A percentile compares a stretch with the other conserved stretches of the same genome.
These are phyloP conservation scores for Drosophila niveifrons DNA, from an alignment of 2,888 invertebrate species.

Conservation along the genomic window DNA sequence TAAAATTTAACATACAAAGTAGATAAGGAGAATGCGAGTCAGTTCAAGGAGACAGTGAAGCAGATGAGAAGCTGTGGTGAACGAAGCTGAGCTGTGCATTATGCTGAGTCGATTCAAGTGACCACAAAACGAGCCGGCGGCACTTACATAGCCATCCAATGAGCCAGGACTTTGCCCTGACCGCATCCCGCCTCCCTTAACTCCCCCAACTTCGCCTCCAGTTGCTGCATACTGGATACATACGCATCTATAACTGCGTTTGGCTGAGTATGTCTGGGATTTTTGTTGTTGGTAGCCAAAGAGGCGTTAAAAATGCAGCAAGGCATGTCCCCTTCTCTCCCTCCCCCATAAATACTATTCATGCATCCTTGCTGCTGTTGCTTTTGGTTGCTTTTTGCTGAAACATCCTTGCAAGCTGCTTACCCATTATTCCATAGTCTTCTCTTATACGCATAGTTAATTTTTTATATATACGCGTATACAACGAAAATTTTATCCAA, in stretches of 20 bases:
- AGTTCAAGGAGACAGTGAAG: neutral
- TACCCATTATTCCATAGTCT: conserved; percentile 23
- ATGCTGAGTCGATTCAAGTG: conserved; percentile 61
- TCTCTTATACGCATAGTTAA: conserved; percentile 48
- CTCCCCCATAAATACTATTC: conserved; percentile 6
- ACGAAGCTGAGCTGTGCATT: conserved; percentile 19
- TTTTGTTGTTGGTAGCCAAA: conserved; percentile 22
- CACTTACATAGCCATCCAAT: conserved; percentile 47
- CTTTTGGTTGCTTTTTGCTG: conserved; percentile 10
- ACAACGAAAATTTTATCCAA: conserved; percentile 37
- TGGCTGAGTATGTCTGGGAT: conserved; percentile 17
- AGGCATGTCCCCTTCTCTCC: conserved; percentile 5
- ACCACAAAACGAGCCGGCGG: conserved; percentile 63
- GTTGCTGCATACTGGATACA: conserved; percentile 18
- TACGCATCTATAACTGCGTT: conserved; percentile 2
- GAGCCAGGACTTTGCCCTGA: conserved; percentile 22
- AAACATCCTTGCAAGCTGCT: conserved; percentile 37
- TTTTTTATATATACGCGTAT: conserved; percentile 51
- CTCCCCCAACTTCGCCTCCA: too few species aligned
- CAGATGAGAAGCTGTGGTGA: neutral
- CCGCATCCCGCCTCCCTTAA: conserved; percentile 26
- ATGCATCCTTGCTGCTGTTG: conserved; percentile 16
- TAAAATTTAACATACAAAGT: conserved; percentile 60
- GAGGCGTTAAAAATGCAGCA: conserved; percentile 45
- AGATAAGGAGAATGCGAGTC: conserved; percentile 3